These are phyloP conservation scores for Riparia riparia DNA, from an alignment of 2,113 vertebrate species.

Conservation along the genomic window DNA sequence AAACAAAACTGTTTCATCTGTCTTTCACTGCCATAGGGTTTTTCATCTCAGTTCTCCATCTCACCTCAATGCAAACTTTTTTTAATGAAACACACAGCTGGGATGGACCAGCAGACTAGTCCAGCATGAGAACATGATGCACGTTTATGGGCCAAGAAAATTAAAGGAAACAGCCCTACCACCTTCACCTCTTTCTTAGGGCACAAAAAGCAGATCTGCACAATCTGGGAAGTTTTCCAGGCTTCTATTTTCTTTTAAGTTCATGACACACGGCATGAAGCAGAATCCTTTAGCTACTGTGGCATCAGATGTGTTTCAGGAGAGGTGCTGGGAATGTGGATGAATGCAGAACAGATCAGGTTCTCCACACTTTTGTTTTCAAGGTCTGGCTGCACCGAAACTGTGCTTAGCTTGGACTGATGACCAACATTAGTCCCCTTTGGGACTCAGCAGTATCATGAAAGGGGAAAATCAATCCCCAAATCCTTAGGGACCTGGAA, in stretches of 20 bases:
- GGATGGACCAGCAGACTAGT: background rate
- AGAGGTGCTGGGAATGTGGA: background rate
- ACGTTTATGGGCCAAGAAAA: background rate
- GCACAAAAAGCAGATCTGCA: background rate
- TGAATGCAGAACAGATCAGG: background rate
- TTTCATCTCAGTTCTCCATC: background rate
- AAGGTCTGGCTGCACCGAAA: background rate
- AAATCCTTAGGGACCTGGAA: background rate
- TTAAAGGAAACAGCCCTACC: background rate
- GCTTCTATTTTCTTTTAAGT: background rate
- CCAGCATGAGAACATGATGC: background rate
- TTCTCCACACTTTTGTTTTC: background rate
- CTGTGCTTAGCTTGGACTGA: background rate
- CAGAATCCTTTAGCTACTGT: background rate
- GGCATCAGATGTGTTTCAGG: background rate
- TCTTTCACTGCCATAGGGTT: background rate
- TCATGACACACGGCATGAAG: background rate
- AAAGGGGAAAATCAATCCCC: background rate
- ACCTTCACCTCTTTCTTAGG: background rate
- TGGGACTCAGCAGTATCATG: background rate
- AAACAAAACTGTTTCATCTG: background rate
- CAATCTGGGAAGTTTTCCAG: conserved; percentile 20
- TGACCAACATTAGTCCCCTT: background rate
- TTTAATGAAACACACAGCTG: background rate
- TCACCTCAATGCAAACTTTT: background rate